These are phyloP conservation scores for Callaeas wilsoni DNA, from an alignment of 2,113 vertebrate genomes.

Conservation along the genomic window DNA sequence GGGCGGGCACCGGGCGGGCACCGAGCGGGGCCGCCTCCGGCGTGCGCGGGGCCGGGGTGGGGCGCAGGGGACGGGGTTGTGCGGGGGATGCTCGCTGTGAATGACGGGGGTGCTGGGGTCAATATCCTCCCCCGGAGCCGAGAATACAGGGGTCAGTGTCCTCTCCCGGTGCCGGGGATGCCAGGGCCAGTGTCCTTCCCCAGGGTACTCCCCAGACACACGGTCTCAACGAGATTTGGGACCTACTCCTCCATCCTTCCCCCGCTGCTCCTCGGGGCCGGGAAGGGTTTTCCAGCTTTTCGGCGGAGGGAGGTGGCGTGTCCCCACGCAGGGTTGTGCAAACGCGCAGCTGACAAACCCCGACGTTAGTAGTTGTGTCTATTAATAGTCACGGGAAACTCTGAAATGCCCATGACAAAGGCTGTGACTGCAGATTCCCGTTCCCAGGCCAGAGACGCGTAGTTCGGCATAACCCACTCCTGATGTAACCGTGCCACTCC, in stretches of 20 bases:
- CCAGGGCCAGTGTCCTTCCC: not conserved
- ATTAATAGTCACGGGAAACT: not conserved
- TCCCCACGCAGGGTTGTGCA: not conserved
- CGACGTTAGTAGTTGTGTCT: rapidly evolving
- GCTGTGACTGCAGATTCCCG: rapidly evolving
- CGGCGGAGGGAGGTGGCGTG: rapidly evolving
- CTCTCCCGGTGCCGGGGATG: not conserved
- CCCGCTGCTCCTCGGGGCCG: no score
- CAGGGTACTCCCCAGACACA: no score
- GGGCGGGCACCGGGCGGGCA: not conserved
- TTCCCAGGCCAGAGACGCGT: not conserved
- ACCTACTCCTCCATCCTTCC: not conserved
- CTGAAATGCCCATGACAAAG: not conserved
- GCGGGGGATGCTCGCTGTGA: rapidly evolving
- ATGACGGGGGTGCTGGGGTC: rapidly evolving
- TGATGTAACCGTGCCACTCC: not conserved
- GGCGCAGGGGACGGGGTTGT: not conserved
- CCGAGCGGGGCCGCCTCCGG: not conserved
- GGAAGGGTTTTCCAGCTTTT: not conserved
- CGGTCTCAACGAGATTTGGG: not conserved
- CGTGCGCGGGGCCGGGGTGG: not conserved
- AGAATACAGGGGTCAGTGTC: not conserved
- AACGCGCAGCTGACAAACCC: not conserved
- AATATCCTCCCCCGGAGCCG: not conserved
- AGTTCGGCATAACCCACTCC: rapidly evolving